These are phyloP conservation scores for Chironex yamaguchii DNA, from an alignment of 30 jellyfish, hydroid and myxozoan species.

Conservation along the genomic window DNA sequence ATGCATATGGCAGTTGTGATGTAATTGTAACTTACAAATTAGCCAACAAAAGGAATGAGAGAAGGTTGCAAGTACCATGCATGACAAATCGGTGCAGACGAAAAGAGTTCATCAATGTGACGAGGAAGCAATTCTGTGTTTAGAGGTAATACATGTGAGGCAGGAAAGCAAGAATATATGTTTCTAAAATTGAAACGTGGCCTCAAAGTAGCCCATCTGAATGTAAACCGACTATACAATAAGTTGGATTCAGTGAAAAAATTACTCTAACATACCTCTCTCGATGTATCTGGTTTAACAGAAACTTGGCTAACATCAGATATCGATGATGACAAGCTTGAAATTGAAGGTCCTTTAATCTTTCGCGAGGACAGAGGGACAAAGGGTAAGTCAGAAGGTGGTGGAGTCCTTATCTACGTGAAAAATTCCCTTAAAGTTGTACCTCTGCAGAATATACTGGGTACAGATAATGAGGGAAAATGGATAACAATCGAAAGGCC, in stretches of 20 bases:
- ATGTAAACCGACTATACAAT: conserved; percentile 42
- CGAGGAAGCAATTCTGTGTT: no score
- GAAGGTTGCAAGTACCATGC: no score
- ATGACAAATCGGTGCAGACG: no score
- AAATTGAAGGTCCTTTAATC: conserved; percentile 50
- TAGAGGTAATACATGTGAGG: no score
- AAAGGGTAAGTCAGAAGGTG: conserved; percentile 64
- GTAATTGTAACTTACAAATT: no score
- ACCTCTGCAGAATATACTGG: conserved; percentile 58
- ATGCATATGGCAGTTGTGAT: no score
- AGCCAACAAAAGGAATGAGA: no score
- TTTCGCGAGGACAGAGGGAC: conserved; percentile 69
- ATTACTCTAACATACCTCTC: conserved; percentile 56
- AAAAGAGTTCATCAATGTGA: no score
- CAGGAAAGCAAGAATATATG: conserved; percentile 49
- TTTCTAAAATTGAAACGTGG: conserved; percentile 63
- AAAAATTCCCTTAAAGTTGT: conserved; percentile 24
- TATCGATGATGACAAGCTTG: conserved; percentile 63
- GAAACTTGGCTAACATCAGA: conserved; percentile 67
- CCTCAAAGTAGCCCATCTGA: conserved; percentile 64
- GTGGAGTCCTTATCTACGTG: conserved; percentile 61
- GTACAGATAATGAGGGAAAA: conserved; percentile 69
- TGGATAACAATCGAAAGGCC: conserved; percentile 58
- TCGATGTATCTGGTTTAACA: conserved; percentile 56
- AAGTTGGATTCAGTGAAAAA: conserved; percentile 53